phyloP scores from a whole-genome alignment of 1,140 invertebrate species.

The Lasioglossum baleicum region DNA sequence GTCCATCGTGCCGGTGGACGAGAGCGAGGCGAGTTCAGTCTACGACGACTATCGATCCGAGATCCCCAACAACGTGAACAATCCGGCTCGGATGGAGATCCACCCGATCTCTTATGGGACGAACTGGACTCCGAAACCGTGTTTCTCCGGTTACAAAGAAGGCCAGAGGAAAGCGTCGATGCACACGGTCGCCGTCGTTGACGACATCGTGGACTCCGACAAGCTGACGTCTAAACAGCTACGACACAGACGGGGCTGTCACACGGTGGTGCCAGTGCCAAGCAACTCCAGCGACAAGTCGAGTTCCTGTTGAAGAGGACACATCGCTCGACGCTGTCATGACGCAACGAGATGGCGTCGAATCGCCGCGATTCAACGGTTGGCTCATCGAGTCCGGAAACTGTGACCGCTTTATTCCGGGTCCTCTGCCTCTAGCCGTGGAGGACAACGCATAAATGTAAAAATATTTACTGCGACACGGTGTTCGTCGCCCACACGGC shows the following conservation, averaged over 20 bases:
- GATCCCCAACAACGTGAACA: conserved; percentile 49
- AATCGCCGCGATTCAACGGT: neutral
- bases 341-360: neutral
- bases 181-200: conserved; percentile 47
- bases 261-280: conserved; percentile 66
- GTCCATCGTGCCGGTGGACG: conserved; percentile 42
- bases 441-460: neutral
- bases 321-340: neutral
- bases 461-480: neutral
- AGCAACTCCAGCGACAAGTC: conserved; percentile 67
- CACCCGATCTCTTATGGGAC: conserved; percentile 63
- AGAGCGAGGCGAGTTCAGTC: conserved; percentile 64
- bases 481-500: neutral
- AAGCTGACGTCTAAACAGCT: conserved; percentile 27
- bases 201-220: conserved; percentile 46
- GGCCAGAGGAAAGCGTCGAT: conserved; percentile 59
- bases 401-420: neutral
- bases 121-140: conserved; percentile 60
- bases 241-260: conserved; percentile 63
- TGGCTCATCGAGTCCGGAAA: neutral
- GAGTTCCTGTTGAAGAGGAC: conserved; percentile 51
- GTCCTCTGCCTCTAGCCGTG: neutral
- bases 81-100: conserved; percentile 30
- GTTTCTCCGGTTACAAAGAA: conserved; percentile 61
- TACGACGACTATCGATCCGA: conserved; percentile 66